Evolutionary conservation across 2,797 vertebrate species (phyloP).

Genomic region (Xiphorhynchus erythropygius): DNA sequence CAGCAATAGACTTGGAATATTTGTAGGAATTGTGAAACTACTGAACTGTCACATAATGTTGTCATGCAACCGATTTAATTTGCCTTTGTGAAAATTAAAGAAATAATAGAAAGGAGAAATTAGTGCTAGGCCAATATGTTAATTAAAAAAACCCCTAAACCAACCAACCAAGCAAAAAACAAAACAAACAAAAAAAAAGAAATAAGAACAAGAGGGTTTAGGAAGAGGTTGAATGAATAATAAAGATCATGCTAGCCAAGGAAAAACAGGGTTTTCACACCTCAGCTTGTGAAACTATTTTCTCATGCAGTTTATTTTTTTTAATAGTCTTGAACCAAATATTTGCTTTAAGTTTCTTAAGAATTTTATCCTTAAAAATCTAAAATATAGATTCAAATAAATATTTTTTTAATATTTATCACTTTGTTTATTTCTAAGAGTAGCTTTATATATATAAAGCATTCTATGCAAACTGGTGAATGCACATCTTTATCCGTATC

Average conservation of each 20-base stretch:
- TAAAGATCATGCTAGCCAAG: neutral
- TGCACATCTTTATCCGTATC: neutral
- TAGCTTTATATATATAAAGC: neutral
- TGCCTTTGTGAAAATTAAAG: conserved; percentile 40
- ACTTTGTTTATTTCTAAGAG: neutral
- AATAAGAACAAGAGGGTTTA: neutral
- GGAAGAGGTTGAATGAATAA: neutral
- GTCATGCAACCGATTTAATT: conserved; percentile 43
- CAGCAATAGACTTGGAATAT: conserved; percentile 38
- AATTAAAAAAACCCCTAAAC: neutral
- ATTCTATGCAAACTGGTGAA: neutral
- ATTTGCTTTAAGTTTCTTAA: neutral
- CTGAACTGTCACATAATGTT: conserved; percentile 10
- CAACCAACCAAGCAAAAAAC: too few species aligned
- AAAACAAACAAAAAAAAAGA: neutral
- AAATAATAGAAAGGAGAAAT: conserved; percentile 20
- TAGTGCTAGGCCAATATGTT: neutral
- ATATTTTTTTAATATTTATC: neutral
- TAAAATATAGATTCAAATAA: neutral
- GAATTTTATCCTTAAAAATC: neutral
- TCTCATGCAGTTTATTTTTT: neutral
- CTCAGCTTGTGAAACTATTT: neutral
- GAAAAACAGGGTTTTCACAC: neutral
- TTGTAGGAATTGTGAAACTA: conserved; percentile 46
- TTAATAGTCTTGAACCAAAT: neutral